Evolutionary conservation across 2,888 invertebrate species (phyloP).

Genomic region (Hymenopus coronatus): DNA sequence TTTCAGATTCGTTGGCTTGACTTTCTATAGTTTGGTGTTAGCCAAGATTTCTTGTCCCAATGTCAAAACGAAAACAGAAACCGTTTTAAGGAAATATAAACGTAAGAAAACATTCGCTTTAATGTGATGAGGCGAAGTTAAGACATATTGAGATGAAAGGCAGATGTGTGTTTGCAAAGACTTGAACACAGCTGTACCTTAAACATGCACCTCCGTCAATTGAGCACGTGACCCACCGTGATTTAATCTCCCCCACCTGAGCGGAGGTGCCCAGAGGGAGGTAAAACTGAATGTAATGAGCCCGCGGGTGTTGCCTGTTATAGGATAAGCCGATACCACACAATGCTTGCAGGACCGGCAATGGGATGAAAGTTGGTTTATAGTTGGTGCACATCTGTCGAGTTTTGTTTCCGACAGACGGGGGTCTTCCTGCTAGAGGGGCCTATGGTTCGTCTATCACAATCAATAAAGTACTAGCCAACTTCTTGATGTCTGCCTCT

Average conservation of each 20-base stretch:
- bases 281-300: constrained; percentile 50
- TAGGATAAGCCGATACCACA: not conserved
- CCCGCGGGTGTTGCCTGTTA: constrained; percentile 24
- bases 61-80: no score
- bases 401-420: not conserved
- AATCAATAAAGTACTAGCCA: not conserved
- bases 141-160: no score
- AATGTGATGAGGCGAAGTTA: no score
- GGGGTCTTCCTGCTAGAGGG: not conserved
- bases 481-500: no score
- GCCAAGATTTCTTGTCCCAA: no score
- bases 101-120: no score
- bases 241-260: constrained; percentile 52
- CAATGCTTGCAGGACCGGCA: not conserved
- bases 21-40: no score
- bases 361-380: constrained; percentile 4
- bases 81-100: no score
- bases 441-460: not conserved
- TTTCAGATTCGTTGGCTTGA: no score
- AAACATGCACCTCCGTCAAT: not conserved
- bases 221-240: constrained; percentile 39
- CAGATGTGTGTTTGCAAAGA: not conserved
- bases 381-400: constrained; percentile 14
- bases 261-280: constrained; percentile 48
- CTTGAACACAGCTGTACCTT: not conserved